These are phyloP conservation scores for Biston stratarius DNA, from an alignment of 2,888 invertebrate genomes.

Conservation along the genomic window DNA sequence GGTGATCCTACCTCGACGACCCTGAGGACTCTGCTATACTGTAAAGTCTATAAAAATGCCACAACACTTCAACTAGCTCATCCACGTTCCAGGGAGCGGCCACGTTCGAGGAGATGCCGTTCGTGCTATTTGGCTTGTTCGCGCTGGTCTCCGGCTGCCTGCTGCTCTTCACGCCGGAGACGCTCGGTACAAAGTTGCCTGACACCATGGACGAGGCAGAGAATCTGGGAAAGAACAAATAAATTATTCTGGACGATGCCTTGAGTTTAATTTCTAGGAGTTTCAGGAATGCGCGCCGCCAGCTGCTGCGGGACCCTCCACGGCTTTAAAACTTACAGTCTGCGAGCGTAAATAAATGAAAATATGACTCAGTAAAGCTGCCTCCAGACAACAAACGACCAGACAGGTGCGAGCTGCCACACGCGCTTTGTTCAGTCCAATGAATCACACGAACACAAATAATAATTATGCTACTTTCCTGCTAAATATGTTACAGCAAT, in stretches of 20 bases:
- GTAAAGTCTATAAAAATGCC: too few species aligned
- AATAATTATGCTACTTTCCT: neutral
- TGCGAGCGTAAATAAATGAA: neutral
- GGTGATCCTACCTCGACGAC: too few species aligned
- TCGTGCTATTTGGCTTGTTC: conserved; percentile 82
- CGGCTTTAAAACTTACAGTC: too few species aligned
- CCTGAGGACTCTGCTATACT: too few species aligned
- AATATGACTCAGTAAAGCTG: neutral
- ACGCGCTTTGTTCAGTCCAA: neutral
- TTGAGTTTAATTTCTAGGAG: neutral
- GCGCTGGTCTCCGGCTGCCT: conserved; percentile 81
- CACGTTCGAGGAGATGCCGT: conserved; percentile 76
- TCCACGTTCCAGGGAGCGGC: conserved; percentile 54
- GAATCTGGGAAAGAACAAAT: conserved; percentile 50
- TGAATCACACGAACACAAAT: conserved; percentile 8
- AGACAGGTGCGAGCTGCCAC: neutral
- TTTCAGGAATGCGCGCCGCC: too few species aligned
- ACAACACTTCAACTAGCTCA: neutral
- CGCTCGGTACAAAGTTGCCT: conserved; percentile 79
- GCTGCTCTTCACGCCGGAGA: conserved; percentile 86
- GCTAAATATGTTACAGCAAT: neutral
- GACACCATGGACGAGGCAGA: conserved; percentile 76
- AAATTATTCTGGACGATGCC: conserved; percentile 70
- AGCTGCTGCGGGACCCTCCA: too few species aligned
- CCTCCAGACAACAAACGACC: neutral